Base-by-base conservation (phyloP, 23 tunicate species). In the Trididemnum miniatum region DNA sequence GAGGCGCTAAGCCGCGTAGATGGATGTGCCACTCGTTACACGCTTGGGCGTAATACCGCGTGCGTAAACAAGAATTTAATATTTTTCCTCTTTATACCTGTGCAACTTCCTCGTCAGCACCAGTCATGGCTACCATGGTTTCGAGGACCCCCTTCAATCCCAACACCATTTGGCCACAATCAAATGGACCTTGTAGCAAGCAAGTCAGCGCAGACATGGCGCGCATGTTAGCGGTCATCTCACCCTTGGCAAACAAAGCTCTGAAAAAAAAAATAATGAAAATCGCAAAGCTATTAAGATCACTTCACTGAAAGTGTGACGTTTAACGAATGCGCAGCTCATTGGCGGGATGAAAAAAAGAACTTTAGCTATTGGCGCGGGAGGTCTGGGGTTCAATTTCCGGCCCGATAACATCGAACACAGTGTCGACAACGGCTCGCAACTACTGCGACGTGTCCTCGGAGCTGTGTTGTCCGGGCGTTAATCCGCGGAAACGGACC, bases 71-170 rank as follows among this genome's bases (percentile, higher is more conserved):
- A n/a, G n/a, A n/a, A n/a, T n/a, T n/a, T n/a, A n/a, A n/a, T n/a
- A n/a, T n/a, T n/a, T n/a, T n/a, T n/a, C 9, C 15, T 44, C 54
- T 9, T 44, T 9, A 5, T n/a, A 93, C 98, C 89, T 93, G 98
- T 4, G 83, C 87, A 2, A 34, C 77, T 72, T 95, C 99, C 37
- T 95, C 99, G 0, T 95, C 99, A 22, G 96, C 85, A 15, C 87
- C 95, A 4, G 96, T 86, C 99, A 95, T 95, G 28, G 99, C 99
- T 39, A 95, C 91, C 99, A 95, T 95, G 31, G 89, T 89, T 72
- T 95, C 99, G 59, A 95, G 78, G 23, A 95, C 96, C 23, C 99
- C 99, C 37, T 90, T 86, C 72, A 90, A 33, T 0, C 99, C 99
- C 65, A 95, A 64, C 57, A 87, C 59, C 33, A 65, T 81, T 23